A percentile compares a stretch with the other conserved stretches of the same genome.
Conservation (phyloP, 2,113 vertebrate genomes). For the Chinchilla lanigera region DNA sequence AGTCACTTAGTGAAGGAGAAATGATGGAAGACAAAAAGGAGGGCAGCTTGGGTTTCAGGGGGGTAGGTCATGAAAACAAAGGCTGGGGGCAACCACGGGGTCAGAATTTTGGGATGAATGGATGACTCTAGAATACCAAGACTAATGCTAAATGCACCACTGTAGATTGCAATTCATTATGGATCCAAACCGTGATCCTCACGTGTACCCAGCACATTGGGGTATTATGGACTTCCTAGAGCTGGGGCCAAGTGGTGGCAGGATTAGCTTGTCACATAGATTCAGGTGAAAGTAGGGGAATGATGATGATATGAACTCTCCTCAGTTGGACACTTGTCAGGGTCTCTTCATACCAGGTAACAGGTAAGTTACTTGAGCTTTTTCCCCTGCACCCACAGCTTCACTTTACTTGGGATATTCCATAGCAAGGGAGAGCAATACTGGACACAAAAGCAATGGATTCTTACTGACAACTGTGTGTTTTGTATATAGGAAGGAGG, state of each 20-base stretch:
- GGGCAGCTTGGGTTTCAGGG: fast-evolving
- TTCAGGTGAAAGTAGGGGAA: neutral
- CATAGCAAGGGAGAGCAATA: fast-evolving
- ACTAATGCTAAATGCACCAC: fast-evolving
- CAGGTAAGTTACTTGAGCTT: fast-evolving
- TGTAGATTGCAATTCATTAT: fast-evolving
- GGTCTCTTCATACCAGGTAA: fast-evolving
- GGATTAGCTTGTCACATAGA: fast-evolving
- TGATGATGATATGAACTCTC: neutral
- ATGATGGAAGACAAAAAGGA: fast-evolving
- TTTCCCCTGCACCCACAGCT: neutral
- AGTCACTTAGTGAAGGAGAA: fast-evolving
- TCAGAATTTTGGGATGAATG: fast-evolving
- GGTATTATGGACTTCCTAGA: too few relatives aligned
- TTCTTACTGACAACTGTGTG: fast-evolving
- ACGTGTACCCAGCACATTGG: fast-evolving
- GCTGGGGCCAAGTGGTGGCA: fast-evolving
- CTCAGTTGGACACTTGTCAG: fast-evolving
- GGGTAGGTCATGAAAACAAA: fast-evolving
- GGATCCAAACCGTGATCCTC: fast-evolving
- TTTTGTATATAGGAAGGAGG: neutral
- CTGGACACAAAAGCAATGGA: fast-evolving
- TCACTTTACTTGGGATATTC: neutral
- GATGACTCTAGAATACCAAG: too few relatives aligned
- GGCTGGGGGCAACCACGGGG: fast-evolving